A percentile compares a stretch with the other conserved stretches of the same genome.
phyloP scores from a whole-genome alignment of 35 echinoderm and acorn worm genomes.

The Acanthaster planci region DNA sequence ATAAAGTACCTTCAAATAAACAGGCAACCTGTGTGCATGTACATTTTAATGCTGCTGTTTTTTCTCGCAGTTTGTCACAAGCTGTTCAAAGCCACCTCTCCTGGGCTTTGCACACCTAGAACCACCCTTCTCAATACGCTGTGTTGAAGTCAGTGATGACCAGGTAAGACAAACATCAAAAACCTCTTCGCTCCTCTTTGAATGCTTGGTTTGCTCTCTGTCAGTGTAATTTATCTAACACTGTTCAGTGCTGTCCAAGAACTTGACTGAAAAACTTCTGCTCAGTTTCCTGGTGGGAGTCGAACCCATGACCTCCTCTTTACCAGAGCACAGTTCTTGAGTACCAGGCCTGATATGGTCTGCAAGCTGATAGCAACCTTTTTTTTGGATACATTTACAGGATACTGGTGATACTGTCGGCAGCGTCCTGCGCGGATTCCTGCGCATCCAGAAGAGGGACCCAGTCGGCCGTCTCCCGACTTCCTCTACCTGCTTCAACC shows the following conservation, averaged over 20 bases:
- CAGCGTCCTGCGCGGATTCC: conserved; percentile 90
- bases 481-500: conserved; percentile 97
- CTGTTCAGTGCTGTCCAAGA: no score
- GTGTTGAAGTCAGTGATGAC: conserved; percentile 99
- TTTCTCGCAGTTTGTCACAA: conserved; percentile 88
- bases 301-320: no score
- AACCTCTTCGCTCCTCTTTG: background rate
- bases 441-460: conserved; percentile 87
- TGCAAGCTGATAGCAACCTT: no score
- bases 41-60: no score
- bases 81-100: conserved; percentile 94
- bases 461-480: conserved; percentile 92
- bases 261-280: no score
- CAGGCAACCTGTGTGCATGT: no score
- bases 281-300: no score
- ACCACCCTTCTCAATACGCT: conserved; percentile 96
- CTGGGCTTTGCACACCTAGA: conserved; percentile 93
- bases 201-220: no score
- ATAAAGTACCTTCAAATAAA: no score
- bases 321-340: no score
- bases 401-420: conserved; percentile 98
- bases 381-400: conserved; percentile 15
- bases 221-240: no score
- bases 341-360: no score
- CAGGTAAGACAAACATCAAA: conserved; percentile 53